These are phyloP conservation scores for Arion vulgaris DNA, from an alignment of 1,140 invertebrate genomes.

Conservation along the genomic window DNA sequence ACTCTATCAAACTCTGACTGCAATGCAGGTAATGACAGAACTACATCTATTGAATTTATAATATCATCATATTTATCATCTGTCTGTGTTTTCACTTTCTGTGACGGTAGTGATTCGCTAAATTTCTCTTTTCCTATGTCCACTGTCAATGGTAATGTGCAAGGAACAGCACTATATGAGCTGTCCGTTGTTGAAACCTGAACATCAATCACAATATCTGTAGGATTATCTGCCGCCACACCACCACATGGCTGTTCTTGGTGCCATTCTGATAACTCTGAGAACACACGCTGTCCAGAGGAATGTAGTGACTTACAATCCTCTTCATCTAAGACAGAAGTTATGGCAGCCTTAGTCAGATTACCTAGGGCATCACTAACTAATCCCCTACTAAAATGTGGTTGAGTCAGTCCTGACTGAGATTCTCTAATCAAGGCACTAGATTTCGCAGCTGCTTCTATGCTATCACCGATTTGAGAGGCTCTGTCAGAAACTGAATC, in stretches of 20 bases:
- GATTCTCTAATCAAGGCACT: neutral
- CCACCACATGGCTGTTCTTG: neutral
- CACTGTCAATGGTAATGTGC: neutral
- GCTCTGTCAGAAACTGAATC: neutral
- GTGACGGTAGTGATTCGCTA: neutral
- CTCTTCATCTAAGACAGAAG: neutral
- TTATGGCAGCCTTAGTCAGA: neutral
- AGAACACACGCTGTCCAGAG: neutral
- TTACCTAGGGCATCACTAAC: neutral
- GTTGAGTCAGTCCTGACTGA: neutral
- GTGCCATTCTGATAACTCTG: neutral
- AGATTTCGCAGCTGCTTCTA: neutral
- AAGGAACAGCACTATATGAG: neutral
- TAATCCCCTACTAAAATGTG: neutral
- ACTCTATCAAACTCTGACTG: constrained; percentile 9
- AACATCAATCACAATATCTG: neutral
- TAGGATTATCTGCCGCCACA: neutral
- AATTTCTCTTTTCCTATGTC: neutral
- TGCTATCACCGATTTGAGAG: neutral
- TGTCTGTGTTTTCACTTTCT: neutral
- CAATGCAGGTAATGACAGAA: neutral
- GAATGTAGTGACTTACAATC: neutral
- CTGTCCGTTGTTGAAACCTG: neutral
- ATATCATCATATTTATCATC: neutral
- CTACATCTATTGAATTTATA: neutral